Base-by-base conservation (phyloP, 2,888 invertebrate genomes). In the Cancer borealis region DNA sequence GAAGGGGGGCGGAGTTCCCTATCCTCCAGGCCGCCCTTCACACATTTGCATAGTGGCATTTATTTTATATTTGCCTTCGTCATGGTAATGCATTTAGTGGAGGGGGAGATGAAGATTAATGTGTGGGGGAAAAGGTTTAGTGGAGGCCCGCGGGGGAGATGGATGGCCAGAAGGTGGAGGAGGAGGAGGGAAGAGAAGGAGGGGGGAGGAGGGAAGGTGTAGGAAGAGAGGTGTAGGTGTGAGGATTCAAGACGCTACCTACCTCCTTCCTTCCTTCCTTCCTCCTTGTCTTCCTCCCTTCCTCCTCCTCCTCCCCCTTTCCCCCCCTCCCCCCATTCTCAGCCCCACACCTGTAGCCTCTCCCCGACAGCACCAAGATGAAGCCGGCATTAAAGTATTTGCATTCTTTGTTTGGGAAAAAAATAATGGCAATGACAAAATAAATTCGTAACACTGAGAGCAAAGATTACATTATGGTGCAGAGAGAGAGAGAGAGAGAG, bases 31-130 rank as follows among this genome's bases (percentile, higher is more conserved):
- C 30, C 60, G n/a, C 91, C 91, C 91, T 91, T 54, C 21, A 17
- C 73, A 45, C 91, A 91, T 91, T 91, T 91, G 73, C 91, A 91
- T 91, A 91, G 46, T 26, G 73, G 73, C 91, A 46, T 91, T 91
- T 91, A 91, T 91, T 91, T 91, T 73, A 91, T 91, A 91, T 91
- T 91, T 91, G 73, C 91, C 73, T 91, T 91, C 73, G 91, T 91
- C 91, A 73, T 66, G 91, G 46, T 91, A 60, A 91, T 91, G 91
- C 73, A 73, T 91, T 91, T 66, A 91, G 91, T 66, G 73, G 73
- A 54, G 91, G 73, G 45, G 73, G 73, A 91, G 60, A 91, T 91
- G 66, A 91, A 91, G 91, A 91, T 91, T 45, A 73, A 91, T 91
- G 91, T 21, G 91, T 21, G 66, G 89, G 91, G 45, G 91, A 46